Evolutionary conservation across 2,888 invertebrate genomes (phyloP).

Genomic region (Platycnemis pennipes): DNA sequence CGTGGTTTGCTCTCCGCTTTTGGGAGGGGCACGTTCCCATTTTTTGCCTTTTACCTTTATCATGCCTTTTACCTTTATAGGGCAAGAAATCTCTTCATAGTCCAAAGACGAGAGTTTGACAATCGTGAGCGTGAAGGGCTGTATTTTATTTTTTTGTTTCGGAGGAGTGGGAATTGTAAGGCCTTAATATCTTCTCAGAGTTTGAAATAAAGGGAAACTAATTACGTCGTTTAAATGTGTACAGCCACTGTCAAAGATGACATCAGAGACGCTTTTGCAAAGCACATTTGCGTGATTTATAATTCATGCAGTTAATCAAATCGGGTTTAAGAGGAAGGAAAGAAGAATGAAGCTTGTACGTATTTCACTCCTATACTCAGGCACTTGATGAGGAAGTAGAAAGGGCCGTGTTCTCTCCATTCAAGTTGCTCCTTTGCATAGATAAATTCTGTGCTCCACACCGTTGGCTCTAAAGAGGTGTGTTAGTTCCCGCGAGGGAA

Average conservation of each 20-base stretch:
- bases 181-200: neutral
- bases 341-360: neutral
- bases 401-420: neutral
- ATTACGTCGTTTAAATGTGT: neutral
- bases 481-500: too few species aligned
- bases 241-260: neutral
- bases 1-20: neutral
- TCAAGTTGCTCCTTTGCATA: neutral
- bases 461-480: neutral
- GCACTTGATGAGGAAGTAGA: neutral
- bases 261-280: neutral
- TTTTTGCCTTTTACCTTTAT: too few species aligned
- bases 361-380: neutral
- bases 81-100: too few species aligned
- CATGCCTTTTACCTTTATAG: too few species aligned
- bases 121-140: neutral
- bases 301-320: neutral
- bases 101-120: neutral
- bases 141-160: neutral
- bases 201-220: neutral
- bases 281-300: neutral
- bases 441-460: neutral
- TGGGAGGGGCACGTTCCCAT: too few species aligned
- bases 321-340: neutral
- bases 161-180: neutral